phyloP scores from a whole-genome alignment of 2,797 vertebrate genomes.

The Sandelia bainsii region DNA sequence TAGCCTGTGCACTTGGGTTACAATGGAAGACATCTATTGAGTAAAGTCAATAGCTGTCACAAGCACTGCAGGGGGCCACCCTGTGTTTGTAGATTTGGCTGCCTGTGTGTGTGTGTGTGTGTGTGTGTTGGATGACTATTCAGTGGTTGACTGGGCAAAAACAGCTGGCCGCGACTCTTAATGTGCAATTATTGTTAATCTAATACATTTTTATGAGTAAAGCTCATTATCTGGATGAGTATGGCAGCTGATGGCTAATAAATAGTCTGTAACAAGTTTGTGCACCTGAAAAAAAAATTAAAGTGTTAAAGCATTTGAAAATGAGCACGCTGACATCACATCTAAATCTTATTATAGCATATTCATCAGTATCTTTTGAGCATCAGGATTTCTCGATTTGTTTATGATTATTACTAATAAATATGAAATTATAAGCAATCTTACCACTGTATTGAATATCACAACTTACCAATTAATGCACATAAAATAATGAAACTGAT shows the following conservation, averaged over 20 bases:
- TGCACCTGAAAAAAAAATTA: no score
- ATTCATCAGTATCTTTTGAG: no score
- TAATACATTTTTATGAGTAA: conserved; percentile 1
- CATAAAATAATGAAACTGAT: no score
- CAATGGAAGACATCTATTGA: conserved; percentile 75
- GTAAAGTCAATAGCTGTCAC: conserved; percentile 77
- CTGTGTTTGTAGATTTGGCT: conserved; percentile 37
- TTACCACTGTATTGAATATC: no score
- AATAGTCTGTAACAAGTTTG: no score
- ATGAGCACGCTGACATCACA: no score
- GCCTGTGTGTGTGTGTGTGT: conserved; percentile 24
- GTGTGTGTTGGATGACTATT: conserved; percentile 19
- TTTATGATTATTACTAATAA: not conserved
- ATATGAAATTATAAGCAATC: no score
- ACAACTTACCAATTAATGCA: no score
- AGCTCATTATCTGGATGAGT: not conserved
- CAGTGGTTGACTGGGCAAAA: conserved; percentile 30
- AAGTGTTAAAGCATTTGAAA: no score
- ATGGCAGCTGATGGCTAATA: not conserved
- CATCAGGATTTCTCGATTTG: not conserved
- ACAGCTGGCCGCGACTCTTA: conserved; percentile 28
- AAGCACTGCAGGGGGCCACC: conserved; percentile 51
- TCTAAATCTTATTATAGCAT: no score
- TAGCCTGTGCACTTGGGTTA: conserved; percentile 63
- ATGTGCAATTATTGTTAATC: conserved; percentile 17